Percentiles rank a stretch among this genome's conserved stretches.
Conservation (phyloP, 2,113 vertebrate species). For the Malurus cyaneus region DNA sequence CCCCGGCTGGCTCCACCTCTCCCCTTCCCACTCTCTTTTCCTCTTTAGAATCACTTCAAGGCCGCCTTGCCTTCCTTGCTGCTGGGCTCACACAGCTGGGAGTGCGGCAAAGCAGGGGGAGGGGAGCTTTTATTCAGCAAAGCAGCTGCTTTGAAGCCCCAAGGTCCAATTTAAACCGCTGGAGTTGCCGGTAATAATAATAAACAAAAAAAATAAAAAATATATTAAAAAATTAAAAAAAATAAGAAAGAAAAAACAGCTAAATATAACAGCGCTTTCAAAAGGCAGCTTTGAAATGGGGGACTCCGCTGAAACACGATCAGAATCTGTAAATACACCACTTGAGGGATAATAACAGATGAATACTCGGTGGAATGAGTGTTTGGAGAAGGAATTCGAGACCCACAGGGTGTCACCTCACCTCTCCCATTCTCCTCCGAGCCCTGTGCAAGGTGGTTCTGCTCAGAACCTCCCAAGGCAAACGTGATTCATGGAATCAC, state of each 20-base stretch:
- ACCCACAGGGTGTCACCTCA: no score
- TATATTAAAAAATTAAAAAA: not conserved
- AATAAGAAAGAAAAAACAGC: slow-evolving; percentile 6
- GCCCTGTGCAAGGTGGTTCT: not conserved
- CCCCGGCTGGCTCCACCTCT: slow-evolving; percentile 42
- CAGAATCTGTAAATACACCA: not conserved
- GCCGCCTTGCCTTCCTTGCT: slow-evolving; percentile 34
- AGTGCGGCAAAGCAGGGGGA: slow-evolving; percentile 26
- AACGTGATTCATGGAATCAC: fast-evolving
- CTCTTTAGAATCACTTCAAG: slow-evolving; percentile 67
- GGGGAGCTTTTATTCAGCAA: slow-evolving; percentile 52
- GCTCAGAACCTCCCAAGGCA: not conserved
- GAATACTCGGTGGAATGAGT: not conserved
- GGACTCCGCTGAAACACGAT: not conserved
- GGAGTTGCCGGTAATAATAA: not conserved
- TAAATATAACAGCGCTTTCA: slow-evolving; percentile 26
- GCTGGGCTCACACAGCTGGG: slow-evolving; percentile 49
- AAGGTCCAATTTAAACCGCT: slow-evolving; percentile 40
- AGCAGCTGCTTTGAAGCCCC: slow-evolving; percentile 62
- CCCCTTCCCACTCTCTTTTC: slow-evolving; percentile 33
- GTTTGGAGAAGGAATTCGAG: not conserved
- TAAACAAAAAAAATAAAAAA: not conserved
- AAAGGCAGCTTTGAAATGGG: not conserved
- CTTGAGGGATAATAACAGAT: not conserved
- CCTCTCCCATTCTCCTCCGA: no score